Evolutionary conservation across 2,113 vertebrate genomes (phyloP), one percentile per base, ranked within the genome.

Genomic region (Chaetodon auriga): DNA sequence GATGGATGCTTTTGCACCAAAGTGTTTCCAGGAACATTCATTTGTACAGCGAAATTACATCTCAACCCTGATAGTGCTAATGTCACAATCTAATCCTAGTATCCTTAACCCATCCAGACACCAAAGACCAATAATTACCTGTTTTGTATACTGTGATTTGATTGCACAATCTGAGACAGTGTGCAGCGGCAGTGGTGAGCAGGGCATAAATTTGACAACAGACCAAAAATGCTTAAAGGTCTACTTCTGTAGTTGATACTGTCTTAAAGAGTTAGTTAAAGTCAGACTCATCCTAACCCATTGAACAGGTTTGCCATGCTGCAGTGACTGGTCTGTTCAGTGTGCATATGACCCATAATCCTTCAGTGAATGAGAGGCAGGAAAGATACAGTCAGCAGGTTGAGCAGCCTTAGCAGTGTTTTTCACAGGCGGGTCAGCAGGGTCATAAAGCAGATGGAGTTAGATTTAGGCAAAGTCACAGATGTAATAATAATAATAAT

Each of bases 241-340:
- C 6, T 30, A 18, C 9, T 68, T 68, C 19, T 35, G 16, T 46
- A 62, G 8, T 51, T 53, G 54, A 36, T 25, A 10, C 19, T 12
- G 30, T 21, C 13, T 18, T 35, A 61, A 66, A 71, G 21, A 45
- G 35, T 60, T 57, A 11, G 41, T 30, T 53, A 7, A 18, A 63
- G 38, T 68, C 38, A 43, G 35, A n/a, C 6, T 21, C 7, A 38
- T 55, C 41, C 65, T 72, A 57, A 68, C 66, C 62, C 51, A 62
- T 35, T 81, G 9, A 81, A 74, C 55, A 61, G 71, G 75, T 86
- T 75, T 83, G 11, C 19, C 62, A 35, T 63, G 48, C 6, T 1
- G 15, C 51, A 35, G 1, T 61, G 38, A 68, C 61, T 46, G 60
- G 41, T 78, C n/a, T 58, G 60, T 55, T 66, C n/a, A 63, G 11